A percentile compares a stretch with the other conserved stretches of the same genome.
Evolutionary conservation across 2,113 vertebrate genomes (phyloP).

Genomic region (Furnarius figulus): DNA sequence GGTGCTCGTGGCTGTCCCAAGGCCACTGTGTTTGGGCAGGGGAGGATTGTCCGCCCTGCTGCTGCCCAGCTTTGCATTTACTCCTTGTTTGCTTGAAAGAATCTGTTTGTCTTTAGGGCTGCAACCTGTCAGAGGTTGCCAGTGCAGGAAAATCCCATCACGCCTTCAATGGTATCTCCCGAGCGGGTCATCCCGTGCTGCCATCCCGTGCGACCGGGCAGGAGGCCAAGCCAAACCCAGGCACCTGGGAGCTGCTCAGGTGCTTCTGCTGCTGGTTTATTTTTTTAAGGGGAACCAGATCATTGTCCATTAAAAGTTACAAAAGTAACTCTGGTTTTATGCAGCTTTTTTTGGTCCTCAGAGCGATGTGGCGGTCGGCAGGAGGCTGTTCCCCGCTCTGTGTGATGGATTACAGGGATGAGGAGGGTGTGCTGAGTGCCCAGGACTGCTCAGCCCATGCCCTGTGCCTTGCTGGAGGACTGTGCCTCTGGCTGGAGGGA

Average conservation of each 20-base stretch:
- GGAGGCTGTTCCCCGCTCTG: background rate
- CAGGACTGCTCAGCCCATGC: rapidly evolving
- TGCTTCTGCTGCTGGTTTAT: background rate
- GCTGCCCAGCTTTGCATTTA: slow-evolving; percentile 24
- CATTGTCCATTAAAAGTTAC: rapidly evolving
- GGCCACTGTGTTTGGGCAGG: slow-evolving; percentile 7
- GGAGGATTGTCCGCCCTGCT: background rate
- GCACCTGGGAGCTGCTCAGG: background rate
- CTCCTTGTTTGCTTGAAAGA: slow-evolving; percentile 68
- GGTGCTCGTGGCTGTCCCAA: background rate
- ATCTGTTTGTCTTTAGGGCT: slow-evolving; percentile 80
- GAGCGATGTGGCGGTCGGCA: rapidly evolving
- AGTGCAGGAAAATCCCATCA: slow-evolving; percentile 18
- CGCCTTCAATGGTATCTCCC: background rate
- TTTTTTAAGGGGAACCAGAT: background rate
- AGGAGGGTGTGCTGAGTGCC: background rate
- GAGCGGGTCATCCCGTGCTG: background rate
- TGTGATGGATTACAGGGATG: background rate
- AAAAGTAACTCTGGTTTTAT: background rate
- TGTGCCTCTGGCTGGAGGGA: background rate
- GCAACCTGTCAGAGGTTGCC: slow-evolving; percentile 70
- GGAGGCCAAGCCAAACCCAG: background rate
- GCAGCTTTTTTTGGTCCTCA: background rate
- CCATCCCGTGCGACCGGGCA: background rate
- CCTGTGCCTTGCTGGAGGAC: background rate